These are phyloP conservation scores for Laticauda laticaudata DNA, from an alignment of 2,113 vertebrate species.

Conservation along the genomic window DNA sequence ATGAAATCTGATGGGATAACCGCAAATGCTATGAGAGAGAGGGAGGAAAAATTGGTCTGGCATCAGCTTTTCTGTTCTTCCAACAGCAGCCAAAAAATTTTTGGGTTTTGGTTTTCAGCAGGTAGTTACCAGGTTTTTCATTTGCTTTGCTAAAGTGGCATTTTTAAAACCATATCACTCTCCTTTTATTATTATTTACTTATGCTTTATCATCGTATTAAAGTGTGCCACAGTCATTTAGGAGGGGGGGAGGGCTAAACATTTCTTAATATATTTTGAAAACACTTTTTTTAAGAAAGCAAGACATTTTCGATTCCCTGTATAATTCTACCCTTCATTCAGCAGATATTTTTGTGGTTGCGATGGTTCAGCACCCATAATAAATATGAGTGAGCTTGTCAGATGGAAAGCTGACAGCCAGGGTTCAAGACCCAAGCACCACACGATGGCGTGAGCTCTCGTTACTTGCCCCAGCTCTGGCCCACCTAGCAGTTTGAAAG, in stretches of 20 bases:
- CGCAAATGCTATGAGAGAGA: not conserved
- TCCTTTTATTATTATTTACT: not conserved
- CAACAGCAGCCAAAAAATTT: not conserved
- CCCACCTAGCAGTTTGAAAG: not conserved
- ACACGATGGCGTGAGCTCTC: not conserved
- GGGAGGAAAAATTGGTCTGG: not conserved
- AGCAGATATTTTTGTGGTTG: not conserved
- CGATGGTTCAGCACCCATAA: not conserved
- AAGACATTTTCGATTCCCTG: slow-evolving; percentile 14
- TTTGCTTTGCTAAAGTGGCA: not conserved
- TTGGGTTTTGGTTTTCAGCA: not conserved
- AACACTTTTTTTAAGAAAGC: slow-evolving; percentile 22
- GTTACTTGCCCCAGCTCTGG: not conserved
- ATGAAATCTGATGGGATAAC: not conserved
- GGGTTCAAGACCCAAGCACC: not conserved
- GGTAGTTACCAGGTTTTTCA: not conserved
- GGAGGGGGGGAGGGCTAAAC: too few species aligned
- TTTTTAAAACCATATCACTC: not conserved
- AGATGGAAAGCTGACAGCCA: not conserved
- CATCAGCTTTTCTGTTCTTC: not conserved
- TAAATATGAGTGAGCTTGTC: not conserved
- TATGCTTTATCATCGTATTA: not conserved
- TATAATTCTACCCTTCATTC: slow-evolving; percentile 38
- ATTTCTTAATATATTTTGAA: not conserved
- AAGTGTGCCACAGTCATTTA: not conserved